phyloP scores from a whole-genome alignment of 2,797 vertebrate species.

The Sebastiscus albofasciatus region DNA sequence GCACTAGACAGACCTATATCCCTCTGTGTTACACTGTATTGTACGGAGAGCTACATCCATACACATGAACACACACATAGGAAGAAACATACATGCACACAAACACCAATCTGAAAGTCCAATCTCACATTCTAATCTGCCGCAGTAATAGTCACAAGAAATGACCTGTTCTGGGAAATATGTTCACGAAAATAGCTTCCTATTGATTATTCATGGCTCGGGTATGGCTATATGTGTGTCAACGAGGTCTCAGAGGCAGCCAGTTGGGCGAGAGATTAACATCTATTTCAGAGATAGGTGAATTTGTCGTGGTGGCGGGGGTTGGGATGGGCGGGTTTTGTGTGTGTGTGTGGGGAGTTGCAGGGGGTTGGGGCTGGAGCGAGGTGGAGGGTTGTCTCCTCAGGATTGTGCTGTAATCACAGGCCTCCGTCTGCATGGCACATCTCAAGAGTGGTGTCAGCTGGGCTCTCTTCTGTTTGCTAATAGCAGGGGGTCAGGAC shows the following conservation, averaged over 20 bases:
- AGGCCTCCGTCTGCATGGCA: slow-evolving; percentile 80
- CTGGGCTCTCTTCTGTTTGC: slow-evolving; percentile 81
- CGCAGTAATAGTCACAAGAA: slow-evolving; percentile 63
- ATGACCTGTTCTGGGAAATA: slow-evolving; percentile 71
- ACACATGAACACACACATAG: slow-evolving; percentile 10
- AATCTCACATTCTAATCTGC: slow-evolving; percentile 77
- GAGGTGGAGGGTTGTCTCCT: slow-evolving; percentile 72
- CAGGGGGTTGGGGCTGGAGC: slow-evolving; percentile 50
- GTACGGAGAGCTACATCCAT: slow-evolving; percentile 18
- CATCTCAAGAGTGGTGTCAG: slow-evolving; percentile 82
- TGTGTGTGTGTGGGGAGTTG: slow-evolving; percentile 26
- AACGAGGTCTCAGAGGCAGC: slow-evolving; percentile 73
- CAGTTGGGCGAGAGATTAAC: slow-evolving; percentile 80
- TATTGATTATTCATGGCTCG: slow-evolving; percentile 81
- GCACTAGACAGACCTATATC: neutral
- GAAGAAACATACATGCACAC: slow-evolving; percentile 20
- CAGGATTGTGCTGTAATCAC: slow-evolving; percentile 81
- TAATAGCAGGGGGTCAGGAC: slow-evolving; percentile 81
- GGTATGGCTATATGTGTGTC: slow-evolving; percentile 60
- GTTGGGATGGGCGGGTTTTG: slow-evolving; percentile 25
- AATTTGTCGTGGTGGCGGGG: slow-evolving; percentile 60
- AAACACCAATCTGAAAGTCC: slow-evolving; percentile 50
- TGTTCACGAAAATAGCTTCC: slow-evolving; percentile 61
- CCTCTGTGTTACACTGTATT: slow-evolving; percentile 40
- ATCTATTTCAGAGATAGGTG: slow-evolving; percentile 80